These are phyloP conservation scores for Myotis yumanensis DNA, from an alignment of 2,113 vertebrate species.

Conservation along the genomic window DNA sequence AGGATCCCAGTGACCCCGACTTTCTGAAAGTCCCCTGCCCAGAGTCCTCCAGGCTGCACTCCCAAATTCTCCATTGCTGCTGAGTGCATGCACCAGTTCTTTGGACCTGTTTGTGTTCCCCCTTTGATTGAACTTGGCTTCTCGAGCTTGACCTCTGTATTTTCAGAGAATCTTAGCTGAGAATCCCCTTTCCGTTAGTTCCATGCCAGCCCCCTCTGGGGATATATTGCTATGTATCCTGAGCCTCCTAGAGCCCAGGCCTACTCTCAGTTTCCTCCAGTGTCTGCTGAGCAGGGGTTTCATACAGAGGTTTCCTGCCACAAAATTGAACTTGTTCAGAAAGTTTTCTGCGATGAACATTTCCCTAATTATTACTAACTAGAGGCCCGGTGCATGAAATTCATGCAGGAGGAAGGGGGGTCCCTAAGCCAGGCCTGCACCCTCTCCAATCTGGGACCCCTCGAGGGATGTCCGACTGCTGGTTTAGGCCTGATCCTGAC, in stretches of 20 bases:
- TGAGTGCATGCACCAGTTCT: background rate
- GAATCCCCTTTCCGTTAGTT: background rate
- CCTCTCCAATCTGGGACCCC: too few relatives aligned
- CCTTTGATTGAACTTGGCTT: background rate
- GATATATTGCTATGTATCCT: background rate
- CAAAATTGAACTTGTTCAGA: background rate
- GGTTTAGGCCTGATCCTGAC: too few relatives aligned
- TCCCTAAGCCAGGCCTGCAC: too few relatives aligned
- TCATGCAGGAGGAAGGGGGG: too few relatives aligned
- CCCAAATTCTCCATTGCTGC: background rate
- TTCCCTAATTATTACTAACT: background rate
- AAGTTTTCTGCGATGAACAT: background rate
- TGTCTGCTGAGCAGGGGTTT: background rate
- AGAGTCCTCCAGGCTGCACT: background rate
- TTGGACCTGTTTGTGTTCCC: rapidly evolving
- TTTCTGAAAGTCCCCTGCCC: background rate
- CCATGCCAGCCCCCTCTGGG: background rate
- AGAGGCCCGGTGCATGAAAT: too few relatives aligned
- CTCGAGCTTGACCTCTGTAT: background rate
- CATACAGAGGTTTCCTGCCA: background rate
- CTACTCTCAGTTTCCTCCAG: background rate
- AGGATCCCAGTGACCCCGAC: background rate
- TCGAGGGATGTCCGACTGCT: too few relatives aligned
- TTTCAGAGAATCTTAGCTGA: background rate
- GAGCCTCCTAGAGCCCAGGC: background rate